Base-by-base conservation (phyloP, 2,113 vertebrate species). In the Percopsis transmontana region DNA sequence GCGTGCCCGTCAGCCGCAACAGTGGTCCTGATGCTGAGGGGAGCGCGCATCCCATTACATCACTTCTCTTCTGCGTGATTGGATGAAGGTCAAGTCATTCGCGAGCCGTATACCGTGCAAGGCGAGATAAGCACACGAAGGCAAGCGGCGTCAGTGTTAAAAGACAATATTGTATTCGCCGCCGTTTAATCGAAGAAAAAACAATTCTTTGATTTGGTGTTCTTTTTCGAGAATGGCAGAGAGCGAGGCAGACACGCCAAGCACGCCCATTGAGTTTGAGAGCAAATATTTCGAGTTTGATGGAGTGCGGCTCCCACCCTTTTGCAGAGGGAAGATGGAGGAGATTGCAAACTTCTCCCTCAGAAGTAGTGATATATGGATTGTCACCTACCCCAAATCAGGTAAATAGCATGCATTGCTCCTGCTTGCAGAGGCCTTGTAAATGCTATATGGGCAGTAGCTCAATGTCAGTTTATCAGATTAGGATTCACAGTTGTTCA, bases 221-320 rank as follows among this genome's bases (percentile, higher is more conserved):
- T 45, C 67, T 59, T 58, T 62, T 56, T 60, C 56, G 65, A 94
- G 85, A 84, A 99, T 99, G 97, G 97, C 97, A 72, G 97, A 97
- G 85, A 97, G 96, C 91, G 96, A 98, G 80, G 95, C 93, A 73
- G 95, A 97, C 87, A 97, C 97, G 77, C 97, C 97, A 77, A 93
- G 96, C 92, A 98, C 97, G 24, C 97, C 97, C 6, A 94, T 95
- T 24, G 97, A 99, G 90, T 98, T 96, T 80, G 97, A 98, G 88
- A 99, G 96, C 93, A 97, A 96, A 89, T 99, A 99, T 88, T 98
- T 97, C 83, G 97, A 99, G 85, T 95, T 95, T 90, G 93, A 97
- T 80, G 96, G 96, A 73, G 95, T 99, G 85, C 93, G 97, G 79
- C 93, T 99, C 80, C 97, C 97, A 85, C 97, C 97, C 85, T 99